These are phyloP conservation scores for Caranx ignobilis DNA, from an alignment of 2,113 vertebrate species.

Conservation along the genomic window DNA sequence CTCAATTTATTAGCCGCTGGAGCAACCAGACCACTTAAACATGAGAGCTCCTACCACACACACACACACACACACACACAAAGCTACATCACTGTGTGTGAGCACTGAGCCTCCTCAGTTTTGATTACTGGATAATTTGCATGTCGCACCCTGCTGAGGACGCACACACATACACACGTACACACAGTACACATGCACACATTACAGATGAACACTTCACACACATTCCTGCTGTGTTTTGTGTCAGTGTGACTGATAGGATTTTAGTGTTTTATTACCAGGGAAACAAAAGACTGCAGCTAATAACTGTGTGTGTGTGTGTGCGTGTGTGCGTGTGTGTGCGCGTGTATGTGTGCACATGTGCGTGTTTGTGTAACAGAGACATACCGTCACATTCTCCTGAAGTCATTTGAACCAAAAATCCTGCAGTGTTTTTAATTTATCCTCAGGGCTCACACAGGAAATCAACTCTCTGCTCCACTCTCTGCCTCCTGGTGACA, in stretches of 20 bases:
- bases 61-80: background rate
- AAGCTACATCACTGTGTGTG: background rate
- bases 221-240: slow-evolving; percentile 15
- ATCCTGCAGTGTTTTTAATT: background rate
- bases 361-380: background rate
- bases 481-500: too few species aligned
- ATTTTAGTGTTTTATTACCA: slow-evolving; percentile 2
- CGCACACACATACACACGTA: background rate
- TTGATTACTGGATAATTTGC: slow-evolving; percentile 36
- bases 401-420: background rate
- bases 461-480: too few species aligned
- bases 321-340: background rate
- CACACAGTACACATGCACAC: background rate
- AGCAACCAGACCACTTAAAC: slow-evolving; percentile 35
- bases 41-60: slow-evolving; percentile 7
- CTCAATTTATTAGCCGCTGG: slow-evolving; percentile 39
- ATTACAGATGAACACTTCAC: background rate
- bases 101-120: slow-evolving; percentile 12
- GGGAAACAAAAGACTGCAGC: slow-evolving; percentile 22
- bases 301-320: background rate
- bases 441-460: too few species aligned
- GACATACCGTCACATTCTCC: background rate
- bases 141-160: slow-evolving; percentile 32
- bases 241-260: slow-evolving; percentile 14
- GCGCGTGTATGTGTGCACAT: slow-evolving; percentile 4